phyloP scores from a whole-genome alignment of 2,113 vertebrate species.

The Corvus hawaiiensis region DNA sequence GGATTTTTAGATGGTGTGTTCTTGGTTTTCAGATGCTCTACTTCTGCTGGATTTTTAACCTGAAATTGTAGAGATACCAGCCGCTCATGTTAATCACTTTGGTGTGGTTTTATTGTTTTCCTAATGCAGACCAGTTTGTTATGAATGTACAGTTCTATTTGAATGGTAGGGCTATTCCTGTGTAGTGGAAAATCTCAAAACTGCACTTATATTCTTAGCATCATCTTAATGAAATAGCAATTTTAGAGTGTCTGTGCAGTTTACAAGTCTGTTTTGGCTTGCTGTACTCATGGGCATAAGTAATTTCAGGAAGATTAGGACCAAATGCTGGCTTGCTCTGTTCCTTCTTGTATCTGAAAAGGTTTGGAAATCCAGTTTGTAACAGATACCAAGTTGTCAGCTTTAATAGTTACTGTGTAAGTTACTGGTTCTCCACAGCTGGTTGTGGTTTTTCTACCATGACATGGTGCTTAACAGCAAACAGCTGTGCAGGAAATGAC shows the following conservation, averaged over 20 bases:
- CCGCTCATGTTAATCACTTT: neutral
- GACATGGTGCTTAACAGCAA: conserved; percentile 30
- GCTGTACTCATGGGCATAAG: neutral
- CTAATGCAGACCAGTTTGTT: neutral
- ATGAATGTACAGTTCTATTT: neutral
- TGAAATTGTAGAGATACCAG: neutral
- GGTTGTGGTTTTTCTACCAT: conserved; percentile 50
- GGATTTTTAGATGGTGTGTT: neutral
- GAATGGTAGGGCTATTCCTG: neutral
- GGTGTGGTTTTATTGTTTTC: neutral
- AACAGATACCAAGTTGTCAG: neutral
- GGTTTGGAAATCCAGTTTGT: conserved; percentile 22
- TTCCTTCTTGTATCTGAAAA: neutral
- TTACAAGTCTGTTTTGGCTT: neutral
- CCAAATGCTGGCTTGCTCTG: neutral
- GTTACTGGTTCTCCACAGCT: conserved; percentile 5
- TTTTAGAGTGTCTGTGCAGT: neutral
- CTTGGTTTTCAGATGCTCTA: neutral
- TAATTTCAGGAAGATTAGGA: neutral
- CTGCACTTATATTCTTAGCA: neutral
- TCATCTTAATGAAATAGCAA: neutral
- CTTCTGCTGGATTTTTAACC: neutral
- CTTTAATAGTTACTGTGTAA: conserved; percentile 5
- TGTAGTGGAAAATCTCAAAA: neutral
- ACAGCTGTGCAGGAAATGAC: conserved; percentile 68